Conservation (phyloP, 1,140 invertebrate species). For the Psix sp. region DNA sequence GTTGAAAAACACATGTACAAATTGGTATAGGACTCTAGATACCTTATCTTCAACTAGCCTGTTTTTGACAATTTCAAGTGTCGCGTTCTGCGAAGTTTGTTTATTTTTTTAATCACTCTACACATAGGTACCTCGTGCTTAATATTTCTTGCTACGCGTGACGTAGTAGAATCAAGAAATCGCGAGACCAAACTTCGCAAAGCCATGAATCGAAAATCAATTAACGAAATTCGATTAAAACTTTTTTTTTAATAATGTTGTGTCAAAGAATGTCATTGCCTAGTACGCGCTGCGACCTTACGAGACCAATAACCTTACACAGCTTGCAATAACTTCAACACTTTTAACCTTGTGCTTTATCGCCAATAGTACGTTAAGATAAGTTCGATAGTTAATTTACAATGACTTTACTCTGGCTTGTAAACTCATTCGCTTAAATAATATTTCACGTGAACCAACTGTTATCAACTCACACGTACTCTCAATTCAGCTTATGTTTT, state of each 20-base stretch:
- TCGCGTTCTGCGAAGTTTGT: too few relatives aligned
- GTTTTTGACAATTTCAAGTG: too few relatives aligned
- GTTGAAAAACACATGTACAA: conserved; percentile 38
- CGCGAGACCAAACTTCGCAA: too few relatives aligned
- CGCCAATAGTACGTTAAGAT: conserved; percentile 16
- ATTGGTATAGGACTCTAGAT: conserved; percentile 16
- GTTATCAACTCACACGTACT: too few relatives aligned
- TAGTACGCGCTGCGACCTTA: conserved; percentile 7
- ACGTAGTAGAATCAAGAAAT: too few relatives aligned
- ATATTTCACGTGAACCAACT: conserved; percentile 24
- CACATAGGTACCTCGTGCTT: too few relatives aligned
- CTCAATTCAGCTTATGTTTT: too few relatives aligned
- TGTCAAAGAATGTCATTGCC: too few relatives aligned
- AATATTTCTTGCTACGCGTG: too few relatives aligned
- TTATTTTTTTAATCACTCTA: too few relatives aligned
- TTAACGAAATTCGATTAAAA: not conserved
- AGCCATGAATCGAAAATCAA: too few relatives aligned
- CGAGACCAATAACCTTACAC: conserved; percentile 20
- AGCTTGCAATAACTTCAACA: conserved; percentile 4
- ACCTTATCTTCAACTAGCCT: conserved; percentile 18
- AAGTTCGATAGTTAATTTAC: conserved; percentile 32
- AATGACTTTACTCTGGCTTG: conserved; percentile 20
- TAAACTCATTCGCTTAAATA: conserved; percentile 25
- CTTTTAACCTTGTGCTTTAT: conserved; percentile 34
- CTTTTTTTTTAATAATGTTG: too few relatives aligned